These are phyloP conservation scores for Neoascia interrupta DNA, from an alignment of 2,888 invertebrate genomes.

Conservation along the genomic window DNA sequence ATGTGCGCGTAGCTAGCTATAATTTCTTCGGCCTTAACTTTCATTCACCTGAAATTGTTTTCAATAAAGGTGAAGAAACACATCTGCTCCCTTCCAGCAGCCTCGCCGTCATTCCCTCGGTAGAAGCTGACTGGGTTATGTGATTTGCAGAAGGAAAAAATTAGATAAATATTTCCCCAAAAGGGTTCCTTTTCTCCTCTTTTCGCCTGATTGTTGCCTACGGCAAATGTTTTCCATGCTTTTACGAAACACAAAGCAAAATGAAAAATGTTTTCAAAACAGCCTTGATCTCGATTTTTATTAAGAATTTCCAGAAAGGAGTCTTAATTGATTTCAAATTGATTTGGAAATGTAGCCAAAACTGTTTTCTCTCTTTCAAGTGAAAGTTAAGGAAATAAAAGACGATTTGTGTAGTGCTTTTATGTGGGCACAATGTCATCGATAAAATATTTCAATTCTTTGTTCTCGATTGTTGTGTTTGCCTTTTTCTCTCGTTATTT, in stretches of 20 bases:
- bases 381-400: constrained; percentile 23
- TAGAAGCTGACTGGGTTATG: constrained; percentile 28
- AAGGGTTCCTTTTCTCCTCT: constrained; percentile 26
- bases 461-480: no score
- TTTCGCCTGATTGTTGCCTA: constrained; percentile 20
- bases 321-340: constrained; percentile 63
- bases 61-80: constrained; percentile 63
- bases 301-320: constrained; percentile 24
- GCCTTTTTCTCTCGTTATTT: no score
- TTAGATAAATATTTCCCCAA: constrained; percentile 58
- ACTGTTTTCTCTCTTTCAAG: no score
- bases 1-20: constrained; percentile 60
- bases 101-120: constrained; percentile 3
- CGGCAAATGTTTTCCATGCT: constrained; percentile 34
- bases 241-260: constrained; percentile 32
- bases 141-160: constrained; percentile 46
- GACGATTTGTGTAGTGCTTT: constrained; percentile 27
- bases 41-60: constrained; percentile 64
- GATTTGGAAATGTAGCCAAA: constrained; percentile 21
- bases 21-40: constrained; percentile 55
- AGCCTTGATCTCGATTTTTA: constrained; percentile 31
- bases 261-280: constrained; percentile 38
- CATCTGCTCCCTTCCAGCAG: constrained; percentile 48
- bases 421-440: constrained; percentile 27
- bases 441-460: constrained; percentile 22